Percentiles rank a stretch among this genome's conserved stretches.
phyloP scores from a whole-genome alignment of 1,140 invertebrate species.

The Euglossa dilemma region DNA sequence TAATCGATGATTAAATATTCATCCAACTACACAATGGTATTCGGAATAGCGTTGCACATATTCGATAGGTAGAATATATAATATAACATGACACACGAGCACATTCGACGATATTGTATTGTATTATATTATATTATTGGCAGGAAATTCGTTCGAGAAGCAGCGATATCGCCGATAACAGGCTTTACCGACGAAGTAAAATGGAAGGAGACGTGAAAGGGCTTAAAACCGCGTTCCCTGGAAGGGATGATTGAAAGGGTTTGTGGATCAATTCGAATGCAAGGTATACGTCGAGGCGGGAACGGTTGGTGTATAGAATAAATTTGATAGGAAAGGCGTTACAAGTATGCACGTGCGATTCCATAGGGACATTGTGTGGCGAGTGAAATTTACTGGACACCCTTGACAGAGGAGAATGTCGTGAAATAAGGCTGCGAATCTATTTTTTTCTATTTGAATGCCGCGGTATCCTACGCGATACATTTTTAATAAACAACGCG shows the following conservation, averaged over 20 bases:
- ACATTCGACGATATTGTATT: too few relatives aligned
- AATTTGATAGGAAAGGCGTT: background rate
- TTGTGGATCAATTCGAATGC: constrained; percentile 9
- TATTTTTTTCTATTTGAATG: background rate
- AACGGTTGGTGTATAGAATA: background rate
- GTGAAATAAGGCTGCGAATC: background rate
- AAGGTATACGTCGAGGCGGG: background rate
- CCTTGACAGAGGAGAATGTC: background rate
- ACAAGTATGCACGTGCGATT: background rate
- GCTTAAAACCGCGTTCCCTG: background rate
- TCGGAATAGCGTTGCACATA: too few relatives aligned
- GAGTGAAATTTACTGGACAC: background rate
- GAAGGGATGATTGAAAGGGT: background rate
- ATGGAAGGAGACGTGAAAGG: background rate
- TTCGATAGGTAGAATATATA: too few relatives aligned
- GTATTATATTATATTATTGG: too few relatives aligned
- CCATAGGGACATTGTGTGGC: background rate
- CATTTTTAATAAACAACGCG: background rate
- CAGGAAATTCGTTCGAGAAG: background rate
- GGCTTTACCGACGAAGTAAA: background rate
- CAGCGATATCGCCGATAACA: background rate
- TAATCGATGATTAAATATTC: too few relatives aligned
- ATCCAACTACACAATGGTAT: too few relatives aligned
- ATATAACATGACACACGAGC: too few relatives aligned
- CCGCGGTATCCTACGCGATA: background rate